phyloP scores from a whole-genome alignment of 2,113 vertebrate genomes.

The Ageneiosus marmoratus region DNA sequence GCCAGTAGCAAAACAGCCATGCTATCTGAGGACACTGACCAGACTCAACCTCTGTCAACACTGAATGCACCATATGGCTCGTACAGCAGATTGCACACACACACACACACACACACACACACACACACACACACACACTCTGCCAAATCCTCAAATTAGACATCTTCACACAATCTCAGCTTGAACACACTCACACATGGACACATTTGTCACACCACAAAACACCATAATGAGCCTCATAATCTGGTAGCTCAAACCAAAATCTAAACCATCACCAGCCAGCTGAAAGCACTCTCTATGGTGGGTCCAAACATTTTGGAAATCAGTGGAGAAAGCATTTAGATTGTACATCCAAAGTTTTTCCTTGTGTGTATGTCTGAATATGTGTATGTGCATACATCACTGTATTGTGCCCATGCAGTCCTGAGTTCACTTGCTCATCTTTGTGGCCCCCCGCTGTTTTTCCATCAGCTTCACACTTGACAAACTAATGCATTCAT shows the following conservation, averaged over 20 bases:
- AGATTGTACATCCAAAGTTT: neutral
- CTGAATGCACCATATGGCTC: conserved; percentile 11
- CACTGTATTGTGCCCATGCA: conserved; percentile 61
- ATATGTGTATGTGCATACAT: conserved; percentile 40
- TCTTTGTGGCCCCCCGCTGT: conserved; percentile 62
- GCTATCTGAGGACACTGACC: conserved; percentile 59
- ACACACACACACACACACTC: conserved; percentile 42
- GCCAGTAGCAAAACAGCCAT: conserved; percentile 37
- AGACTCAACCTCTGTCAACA: conserved; percentile 45
- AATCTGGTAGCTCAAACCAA: conserved; percentile 31
- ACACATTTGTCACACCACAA: conserved; percentile 47
- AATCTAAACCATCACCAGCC: neutral
- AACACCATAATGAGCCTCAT: conserved; percentile 33
- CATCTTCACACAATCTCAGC: conserved; percentile 42
- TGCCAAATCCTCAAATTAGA: conserved; percentile 21
- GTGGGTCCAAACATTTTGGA: neutral
- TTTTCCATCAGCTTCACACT: conserved; percentile 66
- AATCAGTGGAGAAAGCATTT: neutral
- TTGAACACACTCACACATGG: conserved; percentile 43
- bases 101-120: neutral
- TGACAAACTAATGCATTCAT: conserved; percentile 62
- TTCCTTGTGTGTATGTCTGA: conserved; percentile 5
- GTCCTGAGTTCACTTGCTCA: conserved; percentile 51
- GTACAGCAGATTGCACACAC: neutral
- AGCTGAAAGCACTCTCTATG: neutral